Conservation (phyloP, 2,113 vertebrate genomes). For the Ptychochromis oligacanthus region DNA sequence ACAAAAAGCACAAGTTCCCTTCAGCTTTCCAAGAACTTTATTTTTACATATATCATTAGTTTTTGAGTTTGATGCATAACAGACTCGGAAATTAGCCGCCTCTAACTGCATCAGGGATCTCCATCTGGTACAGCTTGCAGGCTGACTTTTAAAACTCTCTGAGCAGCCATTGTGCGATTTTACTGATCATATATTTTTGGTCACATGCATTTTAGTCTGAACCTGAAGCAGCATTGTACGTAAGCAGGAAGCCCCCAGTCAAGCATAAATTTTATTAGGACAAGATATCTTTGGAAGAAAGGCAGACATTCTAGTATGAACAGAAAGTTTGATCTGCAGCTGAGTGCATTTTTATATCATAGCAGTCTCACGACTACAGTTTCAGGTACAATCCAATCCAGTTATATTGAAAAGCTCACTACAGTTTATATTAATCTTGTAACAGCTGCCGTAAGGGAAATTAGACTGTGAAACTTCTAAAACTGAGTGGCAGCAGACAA, state of each 20-base stretch:
- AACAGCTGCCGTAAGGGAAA: conserved; percentile 5
- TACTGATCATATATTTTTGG: background rate
- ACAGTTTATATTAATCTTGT: background rate
- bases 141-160: background rate
- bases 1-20: background rate
- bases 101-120: background rate
- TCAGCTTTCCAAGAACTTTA: background rate
- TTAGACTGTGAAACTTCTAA: background rate
- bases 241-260: background rate
- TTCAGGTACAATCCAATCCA: background rate
- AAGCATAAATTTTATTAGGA: background rate
- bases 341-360: conserved; percentile 3
- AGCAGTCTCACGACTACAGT: conserved; percentile 11
- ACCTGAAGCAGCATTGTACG: background rate
- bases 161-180: background rate
- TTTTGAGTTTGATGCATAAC: background rate
- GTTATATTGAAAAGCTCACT: conserved; percentile 17
- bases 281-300: background rate
- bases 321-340: background rate
- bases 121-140: background rate
- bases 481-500: background rate
- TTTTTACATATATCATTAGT: background rate
- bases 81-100: background rate
- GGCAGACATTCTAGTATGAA: background rate
- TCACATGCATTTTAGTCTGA: background rate